Percentiles rank a stretch among this genome's conserved stretches.
These are phyloP conservation scores for Etheostoma spectabile DNA, from an alignment of 2,113 vertebrate species.

Conservation along the genomic window DNA sequence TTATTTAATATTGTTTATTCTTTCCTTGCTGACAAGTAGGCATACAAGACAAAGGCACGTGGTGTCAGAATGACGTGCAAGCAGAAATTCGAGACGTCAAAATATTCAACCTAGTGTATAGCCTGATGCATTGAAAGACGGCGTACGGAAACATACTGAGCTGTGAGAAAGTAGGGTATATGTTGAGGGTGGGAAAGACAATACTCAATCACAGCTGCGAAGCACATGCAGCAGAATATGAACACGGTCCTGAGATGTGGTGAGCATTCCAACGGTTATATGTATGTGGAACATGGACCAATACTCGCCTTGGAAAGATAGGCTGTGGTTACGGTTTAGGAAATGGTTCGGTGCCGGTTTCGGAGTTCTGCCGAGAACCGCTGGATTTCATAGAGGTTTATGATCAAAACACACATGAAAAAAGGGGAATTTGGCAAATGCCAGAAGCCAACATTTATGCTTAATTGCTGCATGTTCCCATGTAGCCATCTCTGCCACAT, in stretches of 20 bases:
- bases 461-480: slow-evolving; percentile 41
- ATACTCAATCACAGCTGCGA: slow-evolving; percentile 79
- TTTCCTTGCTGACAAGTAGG: not conserved
- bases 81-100: not conserved
- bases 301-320: slow-evolving; percentile 75
- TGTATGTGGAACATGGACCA: slow-evolving; percentile 82
- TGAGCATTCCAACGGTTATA: slow-evolving; percentile 81
- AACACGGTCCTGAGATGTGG: slow-evolving; percentile 80
- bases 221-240: slow-evolving; percentile 82
- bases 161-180: slow-evolving; percentile 50
- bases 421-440: slow-evolving; percentile 46
- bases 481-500: slow-evolving; percentile 35
- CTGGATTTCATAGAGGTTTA: slow-evolving; percentile 67
- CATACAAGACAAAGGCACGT: not conserved
- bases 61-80: slow-evolving; percentile 7
- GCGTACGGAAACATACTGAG: slow-evolving; percentile 25
- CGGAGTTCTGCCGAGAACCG: slow-evolving; percentile 72
- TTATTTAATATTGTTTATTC: not conserved
- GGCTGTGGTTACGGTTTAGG: slow-evolving; percentile 81
- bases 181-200: slow-evolving; percentile 63
- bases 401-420: slow-evolving; percentile 78
- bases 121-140: slow-evolving; percentile 19
- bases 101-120: not conserved
- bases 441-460: slow-evolving; percentile 42
- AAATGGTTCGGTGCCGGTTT: slow-evolving; percentile 78